Percentiles rank a stretch among this genome's conserved stretches.
Conservation (phyloP, 2,797 vertebrate species). For the Chloroceryle inda region DNA sequence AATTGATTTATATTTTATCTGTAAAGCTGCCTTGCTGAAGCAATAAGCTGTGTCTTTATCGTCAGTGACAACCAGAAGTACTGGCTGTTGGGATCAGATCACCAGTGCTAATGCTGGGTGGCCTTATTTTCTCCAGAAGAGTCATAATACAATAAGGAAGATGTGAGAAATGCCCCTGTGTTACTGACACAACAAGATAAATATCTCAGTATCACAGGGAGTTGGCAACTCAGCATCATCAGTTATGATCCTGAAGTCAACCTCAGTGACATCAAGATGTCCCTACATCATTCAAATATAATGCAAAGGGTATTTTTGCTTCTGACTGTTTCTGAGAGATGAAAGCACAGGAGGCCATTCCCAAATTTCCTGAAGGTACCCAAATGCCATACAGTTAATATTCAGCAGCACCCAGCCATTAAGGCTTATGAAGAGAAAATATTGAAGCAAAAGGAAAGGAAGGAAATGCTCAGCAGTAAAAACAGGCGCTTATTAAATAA, state of each 20-base stretch:
- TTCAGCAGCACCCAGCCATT: not conserved
- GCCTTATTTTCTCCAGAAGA: not conserved
- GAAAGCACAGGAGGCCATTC: not conserved
- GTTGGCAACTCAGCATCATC: not conserved
- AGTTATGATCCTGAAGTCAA: not conserved
- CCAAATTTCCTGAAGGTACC: not conserved
- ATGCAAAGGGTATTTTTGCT: not conserved
- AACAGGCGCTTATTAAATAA: not conserved
- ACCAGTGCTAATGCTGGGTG: not conserved
- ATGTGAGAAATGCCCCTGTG: not conserved
- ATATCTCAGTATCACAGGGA: not conserved
- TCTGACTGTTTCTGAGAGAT: not conserved
- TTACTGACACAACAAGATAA: not conserved
- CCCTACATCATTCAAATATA: not conserved
- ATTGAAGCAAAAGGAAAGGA: not conserved
- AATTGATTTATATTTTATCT: not conserved
- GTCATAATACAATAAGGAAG: not conserved
- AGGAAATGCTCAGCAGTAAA: not conserved
- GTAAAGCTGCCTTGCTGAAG: not conserved
- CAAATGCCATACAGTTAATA: not conserved
- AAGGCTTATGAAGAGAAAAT: not conserved
- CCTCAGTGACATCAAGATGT: not conserved
- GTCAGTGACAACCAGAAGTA: not conserved
- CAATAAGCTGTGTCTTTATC: not conserved
- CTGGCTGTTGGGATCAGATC: not conserved